Evolutionary conservation across 2,888 invertebrate genomes (phyloP).

Genomic region (Apotomis betuletana): DNA sequence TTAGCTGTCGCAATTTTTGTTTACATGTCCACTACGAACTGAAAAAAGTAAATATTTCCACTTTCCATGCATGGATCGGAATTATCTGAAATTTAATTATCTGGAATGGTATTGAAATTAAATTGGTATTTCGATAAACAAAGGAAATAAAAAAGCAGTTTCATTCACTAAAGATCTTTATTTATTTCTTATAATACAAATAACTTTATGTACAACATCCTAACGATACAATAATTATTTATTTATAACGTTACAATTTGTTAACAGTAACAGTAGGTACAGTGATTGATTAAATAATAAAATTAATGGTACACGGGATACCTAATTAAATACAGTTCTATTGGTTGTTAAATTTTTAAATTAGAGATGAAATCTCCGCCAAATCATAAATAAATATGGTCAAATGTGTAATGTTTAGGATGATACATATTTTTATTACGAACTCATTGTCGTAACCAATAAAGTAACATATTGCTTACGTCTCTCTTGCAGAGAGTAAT

Average conservation of each 20-base stretch:
- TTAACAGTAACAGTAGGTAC: constrained; percentile 52
- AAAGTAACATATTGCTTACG: constrained; percentile 34
- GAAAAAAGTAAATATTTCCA: background rate
- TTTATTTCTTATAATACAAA: constrained; percentile 78
- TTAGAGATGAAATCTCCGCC: background rate
- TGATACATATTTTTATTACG: constrained; percentile 11
- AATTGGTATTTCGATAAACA: too few relatives aligned
- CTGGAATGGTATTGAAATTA: background rate
- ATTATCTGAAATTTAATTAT: constrained; percentile 1
- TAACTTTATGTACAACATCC: constrained; percentile 78
- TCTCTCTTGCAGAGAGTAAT: constrained; percentile 17
- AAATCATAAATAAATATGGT: background rate
- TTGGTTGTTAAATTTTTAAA: constrained; percentile 6
- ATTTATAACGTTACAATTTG: constrained; percentile 62
- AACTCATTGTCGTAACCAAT: constrained; percentile 35
- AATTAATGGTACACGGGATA: constrained; percentile 30
- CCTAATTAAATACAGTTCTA: constrained; percentile 27
- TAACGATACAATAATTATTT: constrained; percentile 57
- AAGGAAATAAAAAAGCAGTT: constrained; percentile 39
- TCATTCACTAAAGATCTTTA: constrained; percentile 80
- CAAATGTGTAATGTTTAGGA: constrained; percentile 3
- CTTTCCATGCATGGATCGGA: background rate
- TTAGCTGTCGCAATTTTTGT: constrained; percentile 52
- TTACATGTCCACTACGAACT: constrained; percentile 42
- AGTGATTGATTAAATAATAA: constrained; percentile 38